These are phyloP conservation scores for Aspiorhynchus laticeps DNA, from an alignment of 2,113 vertebrate genomes.

Conservation along the genomic window DNA sequence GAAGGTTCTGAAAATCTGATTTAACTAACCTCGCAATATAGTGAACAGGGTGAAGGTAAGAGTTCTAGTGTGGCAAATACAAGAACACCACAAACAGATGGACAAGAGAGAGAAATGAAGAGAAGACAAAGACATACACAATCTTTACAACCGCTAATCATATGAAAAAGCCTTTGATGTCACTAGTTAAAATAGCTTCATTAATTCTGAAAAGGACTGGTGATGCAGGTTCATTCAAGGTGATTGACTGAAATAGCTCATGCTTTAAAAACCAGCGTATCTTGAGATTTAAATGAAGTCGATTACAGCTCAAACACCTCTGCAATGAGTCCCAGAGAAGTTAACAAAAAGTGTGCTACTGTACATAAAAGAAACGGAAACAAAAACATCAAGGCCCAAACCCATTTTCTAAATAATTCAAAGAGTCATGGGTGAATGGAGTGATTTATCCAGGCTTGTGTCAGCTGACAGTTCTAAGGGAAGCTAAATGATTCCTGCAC, in stretches of 20 bases:
- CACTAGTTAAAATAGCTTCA: conserved; percentile 5
- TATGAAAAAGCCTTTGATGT: not conserved
- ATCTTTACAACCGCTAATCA: not conserved
- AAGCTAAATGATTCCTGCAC: conserved; percentile 35
- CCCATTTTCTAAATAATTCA: conserved; percentile 35
- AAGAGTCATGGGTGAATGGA: not conserved
- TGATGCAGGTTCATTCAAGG: not conserved
- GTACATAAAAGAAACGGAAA: not conserved
- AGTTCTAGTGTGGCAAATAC: not conserved
- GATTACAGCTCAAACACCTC: not conserved
- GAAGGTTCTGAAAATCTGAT: not conserved
- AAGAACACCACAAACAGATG: not conserved
- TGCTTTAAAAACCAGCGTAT: not conserved
- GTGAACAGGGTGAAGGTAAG: not conserved
- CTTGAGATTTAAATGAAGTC: not conserved
- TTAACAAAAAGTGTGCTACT: not conserved
- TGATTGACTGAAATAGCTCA: not conserved
- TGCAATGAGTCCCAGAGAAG: not conserved
- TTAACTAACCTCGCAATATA: conserved; percentile 17
- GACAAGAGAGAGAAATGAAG: not conserved
- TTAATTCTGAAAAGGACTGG: not conserved
- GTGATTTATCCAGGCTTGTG: conserved; percentile 30
- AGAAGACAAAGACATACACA: not conserved
- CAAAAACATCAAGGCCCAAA: not conserved
- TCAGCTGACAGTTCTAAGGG: conserved; percentile 12